Evolutionary conservation across 2,797 vertebrate species (phyloP).

Genomic region (Pagetopsis macropterus): DNA sequence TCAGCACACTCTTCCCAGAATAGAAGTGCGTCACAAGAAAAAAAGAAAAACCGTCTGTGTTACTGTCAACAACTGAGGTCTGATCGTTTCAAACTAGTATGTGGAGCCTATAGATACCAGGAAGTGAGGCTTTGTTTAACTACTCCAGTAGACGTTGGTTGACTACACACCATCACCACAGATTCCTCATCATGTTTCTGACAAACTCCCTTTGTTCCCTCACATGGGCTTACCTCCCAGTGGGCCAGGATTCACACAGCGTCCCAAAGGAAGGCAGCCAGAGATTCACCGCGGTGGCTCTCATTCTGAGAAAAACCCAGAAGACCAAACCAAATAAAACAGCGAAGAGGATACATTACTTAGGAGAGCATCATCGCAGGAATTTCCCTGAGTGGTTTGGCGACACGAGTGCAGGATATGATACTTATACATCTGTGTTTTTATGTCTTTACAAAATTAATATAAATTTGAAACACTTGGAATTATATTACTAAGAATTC

Average conservation of each 20-base stretch:
- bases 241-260: constrained; percentile 44
- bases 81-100: constrained; percentile 37
- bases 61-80: constrained; percentile 7
- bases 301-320: constrained; percentile 33
- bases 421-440: constrained; percentile 26
- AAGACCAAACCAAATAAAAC: constrained; percentile 35
- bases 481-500: neutral
- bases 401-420: neutral
- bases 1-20: constrained; percentile 60
- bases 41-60: constrained; percentile 34
- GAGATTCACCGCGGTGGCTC: constrained; percentile 46
- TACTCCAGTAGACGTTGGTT: constrained; percentile 50
- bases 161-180: constrained; percentile 51
- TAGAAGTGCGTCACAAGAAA: constrained; percentile 49
- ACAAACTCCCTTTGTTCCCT: constrained; percentile 59
- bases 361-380: constrained; percentile 10
- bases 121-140: constrained; percentile 38
- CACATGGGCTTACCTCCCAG: constrained; percentile 33
- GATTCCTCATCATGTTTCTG: constrained; percentile 58
- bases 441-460: constrained; percentile 10
- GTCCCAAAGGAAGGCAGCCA: constrained; percentile 47
- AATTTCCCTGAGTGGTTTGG: constrained; percentile 34
- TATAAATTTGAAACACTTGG: constrained; percentile 6
- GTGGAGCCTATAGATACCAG: constrained; percentile 27
- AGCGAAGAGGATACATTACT: constrained; percentile 21